Evolutionary conservation across 1,140 invertebrate genomes (phyloP), one percentile per base, ranked within the genome.

Genomic region (Calycopis cecrops): DNA sequence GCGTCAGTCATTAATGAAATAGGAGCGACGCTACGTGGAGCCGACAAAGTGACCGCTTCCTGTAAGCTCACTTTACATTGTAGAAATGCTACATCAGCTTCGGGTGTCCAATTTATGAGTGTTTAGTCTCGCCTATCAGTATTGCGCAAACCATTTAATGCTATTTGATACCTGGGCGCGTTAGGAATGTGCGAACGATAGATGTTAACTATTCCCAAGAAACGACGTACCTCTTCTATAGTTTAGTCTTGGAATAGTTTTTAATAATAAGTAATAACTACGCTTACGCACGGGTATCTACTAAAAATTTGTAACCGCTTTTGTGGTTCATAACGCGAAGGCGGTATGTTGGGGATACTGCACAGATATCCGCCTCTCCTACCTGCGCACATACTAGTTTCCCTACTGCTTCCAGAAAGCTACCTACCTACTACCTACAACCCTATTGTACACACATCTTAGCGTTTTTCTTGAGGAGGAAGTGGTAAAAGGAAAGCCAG

Each of bases 21-120:
- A n/a, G n/a, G n/a, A n/a, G n/a, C n/a, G n/a, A n/a, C n/a, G n/a
- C n/a, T n/a, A n/a, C n/a, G n/a, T n/a, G n/a, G n/a, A n/a, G n/a
- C n/a, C n/a, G n/a, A n/a, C 53, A 60, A 37, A 9, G 71, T 52
- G 59, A 89, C 88, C 0, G 83, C 74, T 56, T 52, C 0, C 9
- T 67, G 35, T 0, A 76, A 42, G 44, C 68, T 65, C 0, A 50
- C 18, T 0, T 63, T 76, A 78, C 79, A 87, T 6, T n/a, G n/a
- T n/a, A n/a, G n/a, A n/a, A n/a, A n/a, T n/a, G n/a, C n/a, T n/a
- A n/a, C n/a, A n/a, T n/a, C n/a, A n/a, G n/a, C n/a, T n/a, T n/a
- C n/a, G n/a, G n/a, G n/a, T n/a, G n/a, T n/a, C n/a, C n/a, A n/a
- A n/a, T 14, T 3, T 9, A 86, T 70, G 11, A 35, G 4, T 37